These are phyloP conservation scores for Pimephales promelas DNA, from an alignment of 2,113 vertebrate species.

Conservation along the genomic window DNA sequence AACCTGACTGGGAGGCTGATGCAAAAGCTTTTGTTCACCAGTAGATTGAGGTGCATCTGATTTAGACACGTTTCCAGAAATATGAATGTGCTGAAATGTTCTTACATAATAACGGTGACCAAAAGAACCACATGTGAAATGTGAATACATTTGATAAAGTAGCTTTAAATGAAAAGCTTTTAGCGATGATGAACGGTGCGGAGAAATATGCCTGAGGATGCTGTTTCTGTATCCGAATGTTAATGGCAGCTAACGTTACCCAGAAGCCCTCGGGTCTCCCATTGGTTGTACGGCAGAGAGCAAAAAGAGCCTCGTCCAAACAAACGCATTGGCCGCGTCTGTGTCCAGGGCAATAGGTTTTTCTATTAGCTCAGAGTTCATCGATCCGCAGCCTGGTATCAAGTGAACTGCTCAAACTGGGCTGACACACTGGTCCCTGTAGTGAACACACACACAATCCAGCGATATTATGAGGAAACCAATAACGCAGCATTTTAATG, in stretches of 20 bases:
- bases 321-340: neutral
- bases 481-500: neutral
- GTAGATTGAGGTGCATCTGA: neutral
- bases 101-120: neutral
- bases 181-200: neutral
- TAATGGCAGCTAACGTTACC: neutral
- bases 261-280: neutral
- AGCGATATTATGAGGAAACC: neutral
- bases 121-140: neutral
- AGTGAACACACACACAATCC: too few relatives aligned
- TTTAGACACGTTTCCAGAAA: neutral
- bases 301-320: neutral
- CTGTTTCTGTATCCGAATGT: slow-evolving; percentile 1
- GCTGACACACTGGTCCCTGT: neutral
- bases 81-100: neutral
- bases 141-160: neutral
- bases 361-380: neutral
- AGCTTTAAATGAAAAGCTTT: slow-evolving; percentile 30
- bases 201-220: neutral
- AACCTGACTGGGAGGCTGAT: slow-evolving; percentile 3
- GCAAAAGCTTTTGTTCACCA: slow-evolving; percentile 2
- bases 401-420: slow-evolving; percentile 26
- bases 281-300: neutral
- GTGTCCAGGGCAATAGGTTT: slow-evolving; percentile 1
- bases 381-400: slow-evolving; percentile 26